These are phyloP conservation scores for Seriola aureovittata DNA, from an alignment of 2,113 vertebrate genomes.

Conservation along the genomic window DNA sequence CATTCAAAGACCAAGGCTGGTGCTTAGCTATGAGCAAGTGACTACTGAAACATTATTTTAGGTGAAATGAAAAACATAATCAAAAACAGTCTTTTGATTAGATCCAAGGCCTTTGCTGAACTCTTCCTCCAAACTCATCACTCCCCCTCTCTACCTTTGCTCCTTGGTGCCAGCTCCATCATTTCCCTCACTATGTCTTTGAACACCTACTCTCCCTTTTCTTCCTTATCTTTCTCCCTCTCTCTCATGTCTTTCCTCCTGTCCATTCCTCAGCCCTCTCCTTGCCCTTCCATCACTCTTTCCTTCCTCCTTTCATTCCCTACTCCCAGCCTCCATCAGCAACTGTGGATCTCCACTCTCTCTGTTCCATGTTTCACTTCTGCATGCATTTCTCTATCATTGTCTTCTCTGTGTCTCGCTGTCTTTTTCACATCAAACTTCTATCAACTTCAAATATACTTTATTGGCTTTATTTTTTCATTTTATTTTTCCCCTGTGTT, in stretches of 20 bases:
- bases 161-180: slow-evolving; percentile 67
- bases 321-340: background rate
- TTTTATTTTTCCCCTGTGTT: background rate
- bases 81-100: slow-evolving; percentile 72
- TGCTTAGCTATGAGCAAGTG: slow-evolving; percentile 62
- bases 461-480: background rate
- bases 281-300: slow-evolving; percentile 8
- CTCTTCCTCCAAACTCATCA: slow-evolving; percentile 75
- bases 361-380: background rate
- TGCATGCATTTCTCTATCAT: background rate
- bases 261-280: background rate
- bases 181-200: slow-evolving; percentile 45
- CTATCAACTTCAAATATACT: background rate
- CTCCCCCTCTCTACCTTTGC: slow-evolving; percentile 70
- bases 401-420: background rate
- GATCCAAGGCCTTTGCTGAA: slow-evolving; percentile 75
- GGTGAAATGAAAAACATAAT: slow-evolving; percentile 71
- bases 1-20: slow-evolving; percentile 58
- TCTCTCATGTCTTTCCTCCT: slow-evolving; percentile 37
- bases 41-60: slow-evolving; percentile 70
- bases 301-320: slow-evolving; percentile 22
- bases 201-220: slow-evolving; percentile 52
- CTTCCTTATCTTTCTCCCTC: slow-evolving; percentile 21
- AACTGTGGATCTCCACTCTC: background rate
- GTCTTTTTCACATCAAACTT: background rate